These are phyloP conservation scores for Sturnira hondurensis DNA, from an alignment of 2,113 vertebrate genomes.

Conservation along the genomic window DNA sequence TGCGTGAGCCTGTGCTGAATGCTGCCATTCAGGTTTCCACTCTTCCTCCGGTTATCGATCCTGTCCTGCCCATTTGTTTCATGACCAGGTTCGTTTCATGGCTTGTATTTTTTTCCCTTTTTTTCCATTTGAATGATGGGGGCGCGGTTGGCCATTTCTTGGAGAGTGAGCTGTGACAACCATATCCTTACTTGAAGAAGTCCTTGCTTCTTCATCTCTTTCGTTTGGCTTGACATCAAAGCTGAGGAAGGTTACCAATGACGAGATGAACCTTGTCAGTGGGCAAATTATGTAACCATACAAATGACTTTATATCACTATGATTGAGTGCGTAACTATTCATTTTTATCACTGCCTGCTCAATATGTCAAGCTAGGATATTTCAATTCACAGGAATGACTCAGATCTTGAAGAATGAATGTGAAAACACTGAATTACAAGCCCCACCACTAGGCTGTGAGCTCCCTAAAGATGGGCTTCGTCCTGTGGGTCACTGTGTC, in stretches of 20 bases:
- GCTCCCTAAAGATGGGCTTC: background rate
- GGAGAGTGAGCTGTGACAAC: background rate
- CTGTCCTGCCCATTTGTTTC: background rate
- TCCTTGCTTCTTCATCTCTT: background rate
- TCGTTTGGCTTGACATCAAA: conserved; percentile 37
- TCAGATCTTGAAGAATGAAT: conserved; percentile 45
- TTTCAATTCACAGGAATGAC: conserved; percentile 53
- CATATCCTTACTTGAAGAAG: background rate
- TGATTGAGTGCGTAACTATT: conserved; percentile 29
- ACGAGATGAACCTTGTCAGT: conserved; percentile 26
- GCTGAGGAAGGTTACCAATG: conserved; percentile 45
- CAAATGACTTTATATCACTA: conserved; percentile 2
- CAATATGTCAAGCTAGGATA: conserved; percentile 13
- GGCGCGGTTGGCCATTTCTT: background rate
- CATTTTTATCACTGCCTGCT: conserved; percentile 52
- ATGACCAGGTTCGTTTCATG: background rate
- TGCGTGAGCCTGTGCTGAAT: accelerated
- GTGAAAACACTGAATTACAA: background rate
- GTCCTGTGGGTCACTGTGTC: background rate
- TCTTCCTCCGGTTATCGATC: accelerated
- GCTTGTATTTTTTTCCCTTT: background rate
- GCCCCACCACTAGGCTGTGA: background rate
- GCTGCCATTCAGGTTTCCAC: background rate
- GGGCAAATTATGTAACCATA: conserved; percentile 34
- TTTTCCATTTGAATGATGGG: background rate